Base-by-base conservation (phyloP, 2,888 invertebrate species). In the Bellardia bayeri region DNA sequence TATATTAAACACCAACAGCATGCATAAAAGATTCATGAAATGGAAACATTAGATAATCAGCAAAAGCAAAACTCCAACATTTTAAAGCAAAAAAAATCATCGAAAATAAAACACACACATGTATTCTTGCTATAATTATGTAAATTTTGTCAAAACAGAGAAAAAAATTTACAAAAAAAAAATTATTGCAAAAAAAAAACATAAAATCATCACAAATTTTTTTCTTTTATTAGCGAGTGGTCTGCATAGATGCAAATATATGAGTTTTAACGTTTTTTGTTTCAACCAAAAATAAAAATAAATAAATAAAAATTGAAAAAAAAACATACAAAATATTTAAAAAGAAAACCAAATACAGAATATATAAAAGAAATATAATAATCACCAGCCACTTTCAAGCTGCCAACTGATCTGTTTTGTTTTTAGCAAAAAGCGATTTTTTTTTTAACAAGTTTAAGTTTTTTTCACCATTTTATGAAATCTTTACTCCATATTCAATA, bases 131-230 rank as follows among this genome's bases (percentile, higher is more conserved):
- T 63, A 64, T 49, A 69, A 80, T 63, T 80, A 80, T 69, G 58
- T 63, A 80, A 80, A 80, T 64, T 76, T 54, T 64, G 71, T 64
- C 80, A 63, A 71, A 63, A 16, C 42, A 14, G 3, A 3, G 58
- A 23, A 58, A 58, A 58, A 58, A 54, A 2, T 54, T 33, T 33
- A 33, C n/a, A 11, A 74, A 63, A 51, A 49, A 45, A 63, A 61
- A 49, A 54, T 37, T 56, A 56, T 75, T 63, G 75, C 75, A 63
- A 49, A 63, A 75, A 75, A 49, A 14, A 74, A 40, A 23, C 16
- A 61, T 14, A 49, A 72, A 72, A 72, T 56, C 40, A 23, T 33
- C 30, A 49, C 64, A 64, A 49, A 14, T 13, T 51, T 63, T 13
- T 14, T 42, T 54, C 3, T 63, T 64, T 37, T 63, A 54, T 75